Evolutionary conservation across 2,888 invertebrate species (phyloP).

Genomic region (Thyatira batis): DNA sequence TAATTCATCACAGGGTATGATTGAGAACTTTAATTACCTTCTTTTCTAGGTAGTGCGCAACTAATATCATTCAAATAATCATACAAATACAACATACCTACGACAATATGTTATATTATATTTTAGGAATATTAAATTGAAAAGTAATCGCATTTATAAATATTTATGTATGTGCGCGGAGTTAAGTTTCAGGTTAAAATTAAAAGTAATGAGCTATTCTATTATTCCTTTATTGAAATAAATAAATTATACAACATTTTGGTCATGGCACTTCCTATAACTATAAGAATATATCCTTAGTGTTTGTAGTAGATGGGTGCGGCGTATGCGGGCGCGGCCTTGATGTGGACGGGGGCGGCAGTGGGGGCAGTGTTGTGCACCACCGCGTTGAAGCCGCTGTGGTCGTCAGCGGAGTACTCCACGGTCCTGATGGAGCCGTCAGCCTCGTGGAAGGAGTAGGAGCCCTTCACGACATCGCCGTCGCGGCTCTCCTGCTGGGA

Average conservation of each 20-base stretch:
- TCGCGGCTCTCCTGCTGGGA: conserved; percentile 78
- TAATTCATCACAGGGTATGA: too few species aligned
- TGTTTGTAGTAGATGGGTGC: conserved; percentile 40
- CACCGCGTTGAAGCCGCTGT: conserved; percentile 49
- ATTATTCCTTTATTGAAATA: conserved; percentile 28
- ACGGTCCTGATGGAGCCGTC: conserved; percentile 81
- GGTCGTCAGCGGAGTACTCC: conserved; percentile 76
- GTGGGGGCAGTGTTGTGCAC: conserved; percentile 49
- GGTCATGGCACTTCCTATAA: conserved; percentile 3
- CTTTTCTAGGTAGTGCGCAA: too few species aligned
- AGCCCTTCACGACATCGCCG: conserved; percentile 80
- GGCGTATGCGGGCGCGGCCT: conserved; percentile 33
- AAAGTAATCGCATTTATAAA: background rate
- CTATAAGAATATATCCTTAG: conserved; percentile 4
- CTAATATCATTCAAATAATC: too few species aligned
- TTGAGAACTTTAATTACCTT: too few species aligned
- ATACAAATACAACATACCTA: too few species aligned
- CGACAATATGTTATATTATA: too few species aligned
- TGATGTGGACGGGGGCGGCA: conserved; percentile 38
- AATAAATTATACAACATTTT: conserved; percentile 27
- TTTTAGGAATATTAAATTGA: background rate
- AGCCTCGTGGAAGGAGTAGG: conserved; percentile 79
- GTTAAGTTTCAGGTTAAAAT: background rate
- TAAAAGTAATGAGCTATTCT: background rate
- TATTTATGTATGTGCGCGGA: too few species aligned